Evolutionary conservation across 2,888 invertebrate species (phyloP).

Genomic region (Sarcophaga caerulescens): DNA sequence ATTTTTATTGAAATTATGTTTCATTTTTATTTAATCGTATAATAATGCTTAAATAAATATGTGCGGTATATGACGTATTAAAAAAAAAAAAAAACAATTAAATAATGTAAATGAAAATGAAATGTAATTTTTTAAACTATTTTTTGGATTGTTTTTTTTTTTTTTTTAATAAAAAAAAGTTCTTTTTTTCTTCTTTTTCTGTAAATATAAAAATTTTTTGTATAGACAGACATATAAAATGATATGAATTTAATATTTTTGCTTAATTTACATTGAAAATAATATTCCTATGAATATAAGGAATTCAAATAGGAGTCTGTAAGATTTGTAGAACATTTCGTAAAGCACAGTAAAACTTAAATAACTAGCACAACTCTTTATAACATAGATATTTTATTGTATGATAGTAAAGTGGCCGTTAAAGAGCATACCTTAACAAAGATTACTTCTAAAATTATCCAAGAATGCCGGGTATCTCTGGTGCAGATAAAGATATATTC

Average conservation of each 20-base stretch:
- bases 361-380: too few species aligned
- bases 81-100: slow-evolving; percentile 8
- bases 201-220: neutral
- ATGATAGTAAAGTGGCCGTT: too few species aligned
- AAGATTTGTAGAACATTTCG: too few species aligned
- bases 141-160: neutral
- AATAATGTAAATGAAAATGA: neutral
- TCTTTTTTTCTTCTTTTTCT: neutral
- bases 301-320: too few species aligned
- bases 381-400: too few species aligned
- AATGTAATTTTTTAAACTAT: slow-evolving; percentile 1
- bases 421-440: too few species aligned
- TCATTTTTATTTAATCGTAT: slow-evolving; percentile 5
- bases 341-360: too few species aligned
- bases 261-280: neutral
- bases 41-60: slow-evolving; percentile 64
- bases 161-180: neutral
- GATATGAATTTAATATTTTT: slow-evolving; percentile 48
- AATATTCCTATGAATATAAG: neutral
- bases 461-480: too few species aligned
- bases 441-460: too few species aligned
- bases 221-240: slow-evolving; percentile 37
- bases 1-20: slow-evolving; percentile 9
- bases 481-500: too few species aligned
- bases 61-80: slow-evolving; percentile 55